Evolutionary conservation across 2,113 vertebrate genomes (phyloP).

Genomic region (Scomber colias): DNA sequence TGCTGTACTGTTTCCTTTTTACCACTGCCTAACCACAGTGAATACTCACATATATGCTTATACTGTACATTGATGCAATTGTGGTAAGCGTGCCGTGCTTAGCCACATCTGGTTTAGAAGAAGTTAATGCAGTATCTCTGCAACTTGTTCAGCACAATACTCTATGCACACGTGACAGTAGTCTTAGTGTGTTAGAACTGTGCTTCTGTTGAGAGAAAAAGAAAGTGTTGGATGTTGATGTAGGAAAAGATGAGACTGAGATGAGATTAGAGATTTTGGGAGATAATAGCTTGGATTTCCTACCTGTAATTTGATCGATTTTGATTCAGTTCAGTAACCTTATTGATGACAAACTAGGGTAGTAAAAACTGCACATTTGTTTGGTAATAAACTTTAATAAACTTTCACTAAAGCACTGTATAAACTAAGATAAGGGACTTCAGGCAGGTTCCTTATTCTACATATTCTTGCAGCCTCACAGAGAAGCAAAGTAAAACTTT

Average conservation of each 20-base stretch:
- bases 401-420: no score
- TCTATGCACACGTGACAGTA: background rate
- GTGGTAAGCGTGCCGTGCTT: background rate
- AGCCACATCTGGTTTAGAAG: constrained; percentile 3
- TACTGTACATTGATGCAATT: background rate
- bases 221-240: no score
- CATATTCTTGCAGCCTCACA: no score
- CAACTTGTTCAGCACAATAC: background rate
- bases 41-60: background rate
- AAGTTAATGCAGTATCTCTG: background rate
- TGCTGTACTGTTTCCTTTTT: constrained; percentile 2
- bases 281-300: no score
- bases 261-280: no score
- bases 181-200: background rate
- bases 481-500: background rate
- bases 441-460: no score
- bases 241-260: background rate
- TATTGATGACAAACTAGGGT: background rate
- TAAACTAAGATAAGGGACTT: no score
- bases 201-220: background rate
- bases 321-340: background rate
- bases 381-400: no score
- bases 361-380: background rate
- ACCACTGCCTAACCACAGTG: constrained; percentile 1
- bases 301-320: background rate